Percentiles rank a stretch among this genome's conserved stretches.
phyloP scores from a whole-genome alignment of 2,797 vertebrate genomes.

The Sarcoramphus papa region DNA sequence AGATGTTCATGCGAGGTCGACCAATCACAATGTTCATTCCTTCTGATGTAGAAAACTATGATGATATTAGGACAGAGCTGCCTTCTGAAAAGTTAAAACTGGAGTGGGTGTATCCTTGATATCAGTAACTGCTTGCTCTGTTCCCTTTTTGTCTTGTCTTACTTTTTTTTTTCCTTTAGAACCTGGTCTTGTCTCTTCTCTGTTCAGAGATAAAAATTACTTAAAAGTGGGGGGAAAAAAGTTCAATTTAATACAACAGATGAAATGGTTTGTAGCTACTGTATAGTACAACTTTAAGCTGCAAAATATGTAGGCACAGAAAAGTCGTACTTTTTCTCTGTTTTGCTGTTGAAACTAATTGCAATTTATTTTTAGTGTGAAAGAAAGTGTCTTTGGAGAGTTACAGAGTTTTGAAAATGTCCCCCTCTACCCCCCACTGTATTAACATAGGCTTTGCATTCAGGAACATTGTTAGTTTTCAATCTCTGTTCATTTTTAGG shows the following conservation, averaged over 20 bases:
- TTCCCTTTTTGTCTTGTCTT: not conserved
- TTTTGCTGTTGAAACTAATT: not conserved
- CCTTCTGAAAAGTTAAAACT: slow-evolving; percentile 94
- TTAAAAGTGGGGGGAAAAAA: not conserved
- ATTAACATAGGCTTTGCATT: not conserved
- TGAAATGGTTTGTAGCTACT: not conserved
- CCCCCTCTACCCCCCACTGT: rapidly evolving
- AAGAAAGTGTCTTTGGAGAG: not conserved
- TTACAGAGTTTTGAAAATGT: not conserved
- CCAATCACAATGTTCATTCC: slow-evolving; percentile 99
- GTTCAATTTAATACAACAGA: not conserved
- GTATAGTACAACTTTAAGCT: not conserved
- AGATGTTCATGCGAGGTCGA: slow-evolving; percentile 98
- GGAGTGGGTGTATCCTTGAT: slow-evolving; percentile 98
- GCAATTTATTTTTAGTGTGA: not conserved
- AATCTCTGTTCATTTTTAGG: not conserved
- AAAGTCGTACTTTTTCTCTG: not conserved
- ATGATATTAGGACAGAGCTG: slow-evolving; percentile 89
- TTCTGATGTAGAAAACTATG: slow-evolving; percentile 91
- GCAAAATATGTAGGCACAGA: not conserved
- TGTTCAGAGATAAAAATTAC: not conserved
- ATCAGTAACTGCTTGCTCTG: not conserved
- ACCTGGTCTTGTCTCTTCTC: not conserved
- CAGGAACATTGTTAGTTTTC: not conserved
- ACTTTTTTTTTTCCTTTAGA: not conserved